Base-by-base conservation (phyloP, 1,140 invertebrate species). In the Amyelois transitella region DNA sequence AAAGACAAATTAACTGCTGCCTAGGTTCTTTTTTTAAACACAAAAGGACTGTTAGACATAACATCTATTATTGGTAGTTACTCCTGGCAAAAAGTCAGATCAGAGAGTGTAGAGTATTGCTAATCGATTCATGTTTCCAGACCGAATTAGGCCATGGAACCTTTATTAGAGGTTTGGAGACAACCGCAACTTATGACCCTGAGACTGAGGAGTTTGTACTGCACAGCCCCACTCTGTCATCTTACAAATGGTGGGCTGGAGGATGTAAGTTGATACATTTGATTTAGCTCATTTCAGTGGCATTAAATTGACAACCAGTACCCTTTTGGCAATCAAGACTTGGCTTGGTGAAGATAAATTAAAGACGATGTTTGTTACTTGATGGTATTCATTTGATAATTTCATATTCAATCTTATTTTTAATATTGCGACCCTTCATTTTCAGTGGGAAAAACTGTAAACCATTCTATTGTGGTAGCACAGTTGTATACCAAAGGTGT, bases 211-310 rank as follows among this genome's bases (percentile, higher is more conserved):
- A 98, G 87, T 98, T 98, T 85, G 85, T 98, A 49, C 81, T 99
- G 3, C 91, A 98, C 73, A 94, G 94, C 54, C 97, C 97, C 0
- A 96, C 93, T n/a, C 75, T 97, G 6, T 96, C 95, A 1, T 93
- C 97, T 0, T 96, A 95, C 64, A 98, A 99, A 88, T 98, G 96
- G 95, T 98, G 96, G 96, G 96, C 96, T 47, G 96, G 96, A 51
- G 94, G 95, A 76, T 91, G 96, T 97, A 86, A 93, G 94, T 93
- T 60, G 21, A 48, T 22, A 21, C 7, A 28, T 28, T 28, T 28
- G 12, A 28, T 28, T 28, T 6, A 6, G 5, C 12, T 28, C 25
- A 28, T 28, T 28, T 6, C 12, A 28, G 12, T 28, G 25, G 12
- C 25, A 28, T n/a, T n/a, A n/a, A n/a, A n/a, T n/a, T n/a, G n/a